phyloP scores from a whole-genome alignment of 2,888 invertebrate genomes.

The Hirtodrosophila alboralis region DNA sequence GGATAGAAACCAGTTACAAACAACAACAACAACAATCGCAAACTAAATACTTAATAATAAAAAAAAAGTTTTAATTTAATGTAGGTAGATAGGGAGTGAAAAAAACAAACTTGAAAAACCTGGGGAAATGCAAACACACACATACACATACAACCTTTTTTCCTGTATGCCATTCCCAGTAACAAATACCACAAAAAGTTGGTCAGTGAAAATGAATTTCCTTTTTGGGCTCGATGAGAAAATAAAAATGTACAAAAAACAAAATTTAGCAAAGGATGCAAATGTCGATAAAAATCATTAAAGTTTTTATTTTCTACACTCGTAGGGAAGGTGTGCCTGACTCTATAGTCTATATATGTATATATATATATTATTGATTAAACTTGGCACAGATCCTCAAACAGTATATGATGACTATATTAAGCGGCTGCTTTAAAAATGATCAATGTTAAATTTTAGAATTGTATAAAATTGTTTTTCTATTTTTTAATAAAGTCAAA shows the following conservation, averaged over 20 bases:
- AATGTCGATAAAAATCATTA: constrained; percentile 48
- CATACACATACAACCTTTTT: constrained; percentile 52
- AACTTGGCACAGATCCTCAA: too few species aligned
- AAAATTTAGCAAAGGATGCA: constrained; percentile 51
- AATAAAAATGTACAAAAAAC: too few species aligned
- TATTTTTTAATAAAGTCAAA: too few species aligned
- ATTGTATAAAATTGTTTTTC: too few species aligned
- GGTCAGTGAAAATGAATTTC: constrained; percentile 70
- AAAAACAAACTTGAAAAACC: constrained; percentile 38
- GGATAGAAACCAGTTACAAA: constrained; percentile 55
- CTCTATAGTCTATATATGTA: too few species aligned
- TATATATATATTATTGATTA: too few species aligned
- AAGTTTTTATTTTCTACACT: constrained; percentile 6
- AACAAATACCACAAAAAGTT: constrained; percentile 48
- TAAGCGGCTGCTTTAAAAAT: too few species aligned
- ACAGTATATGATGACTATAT: too few species aligned
- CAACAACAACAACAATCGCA: constrained; percentile 17
- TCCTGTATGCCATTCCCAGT: constrained; percentile 61
- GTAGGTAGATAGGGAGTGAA: constrained; percentile 35
- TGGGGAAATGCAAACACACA: too few species aligned
- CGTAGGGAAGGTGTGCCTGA: too few species aligned
- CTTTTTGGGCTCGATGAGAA: constrained; percentile 39
- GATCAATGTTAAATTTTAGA: too few species aligned
- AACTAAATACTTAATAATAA: constrained; percentile 47
- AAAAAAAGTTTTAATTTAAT: constrained; percentile 41